Evolutionary conservation across 2,888 invertebrate genomes (phyloP).

Genomic region (Amblyjoppa proteus): DNA sequence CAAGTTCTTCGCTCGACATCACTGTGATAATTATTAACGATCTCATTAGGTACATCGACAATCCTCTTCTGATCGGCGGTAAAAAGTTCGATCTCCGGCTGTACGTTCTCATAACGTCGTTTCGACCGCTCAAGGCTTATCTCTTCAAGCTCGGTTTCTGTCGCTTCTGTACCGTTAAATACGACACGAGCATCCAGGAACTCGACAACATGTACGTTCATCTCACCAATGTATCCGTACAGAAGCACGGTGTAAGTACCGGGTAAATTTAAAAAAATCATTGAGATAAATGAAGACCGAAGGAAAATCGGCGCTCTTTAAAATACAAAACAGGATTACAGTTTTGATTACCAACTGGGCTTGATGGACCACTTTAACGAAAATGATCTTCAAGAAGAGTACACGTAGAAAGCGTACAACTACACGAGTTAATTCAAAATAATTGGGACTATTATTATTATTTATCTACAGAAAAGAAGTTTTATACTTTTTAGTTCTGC

Average conservation of each 20-base stretch:
- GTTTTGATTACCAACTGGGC: background rate
- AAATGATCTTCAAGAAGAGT: conserved; percentile 90
- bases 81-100: conserved; percentile 98
- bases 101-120: conserved; percentile 97
- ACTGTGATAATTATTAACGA: background rate
- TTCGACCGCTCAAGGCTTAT: conserved; percentile 96
- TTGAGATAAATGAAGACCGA: background rate
- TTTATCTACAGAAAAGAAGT: too few species aligned
- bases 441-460: too few species aligned
- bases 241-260: conserved; percentile 94
- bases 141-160: conserved; percentile 97
- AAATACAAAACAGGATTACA: background rate
- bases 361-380: background rate
- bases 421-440: too few species aligned
- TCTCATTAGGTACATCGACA: conserved; percentile 92
- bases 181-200: conserved; percentile 95
- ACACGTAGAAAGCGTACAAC: conserved; percentile 95
- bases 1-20: background rate
- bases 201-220: conserved; percentile 97
- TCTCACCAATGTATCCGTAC: conserved; percentile 98
- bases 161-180: conserved; percentile 98
- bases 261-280: background rate
- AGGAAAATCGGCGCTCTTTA: background rate
- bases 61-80: conserved; percentile 97
- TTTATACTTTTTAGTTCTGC: too few species aligned